phyloP scores from a whole-genome alignment of 2,888 invertebrate species.

The Cephus pygmeus region DNA sequence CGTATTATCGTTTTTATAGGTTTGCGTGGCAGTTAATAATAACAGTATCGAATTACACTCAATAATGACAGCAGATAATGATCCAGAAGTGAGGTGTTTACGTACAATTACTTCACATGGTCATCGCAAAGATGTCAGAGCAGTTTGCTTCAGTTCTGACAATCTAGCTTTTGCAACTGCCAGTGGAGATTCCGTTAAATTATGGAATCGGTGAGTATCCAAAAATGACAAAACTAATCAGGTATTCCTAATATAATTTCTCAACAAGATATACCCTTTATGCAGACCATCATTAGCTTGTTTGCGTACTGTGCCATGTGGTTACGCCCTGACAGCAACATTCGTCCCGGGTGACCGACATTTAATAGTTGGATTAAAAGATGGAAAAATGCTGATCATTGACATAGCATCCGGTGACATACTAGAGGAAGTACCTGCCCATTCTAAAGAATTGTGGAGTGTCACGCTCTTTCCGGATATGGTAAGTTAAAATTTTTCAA shows the following conservation, averaged over 20 bases:
- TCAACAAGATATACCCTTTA: constrained; percentile 37
- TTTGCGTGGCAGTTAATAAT: constrained; percentile 75
- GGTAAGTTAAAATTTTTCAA: constrained; percentile 31
- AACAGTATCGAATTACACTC: constrained; percentile 82
- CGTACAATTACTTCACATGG: constrained; percentile 80
- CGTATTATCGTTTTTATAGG: constrained; percentile 41
- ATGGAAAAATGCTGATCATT: constrained; percentile 83
- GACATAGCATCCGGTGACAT: constrained; percentile 86
- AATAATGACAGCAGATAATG: constrained; percentile 68
- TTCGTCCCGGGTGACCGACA: constrained; percentile 94
- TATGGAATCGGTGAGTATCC: constrained; percentile 87
- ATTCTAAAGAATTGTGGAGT: constrained; percentile 82
- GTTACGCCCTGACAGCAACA: constrained; percentile 77
- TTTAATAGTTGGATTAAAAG: constrained; percentile 87
- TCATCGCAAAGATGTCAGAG: constrained; percentile 90
- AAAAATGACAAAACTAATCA: not conserved
- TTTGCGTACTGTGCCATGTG: constrained; percentile 73
- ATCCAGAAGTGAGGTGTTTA: constrained; percentile 71
- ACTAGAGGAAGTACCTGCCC: constrained; percentile 86
- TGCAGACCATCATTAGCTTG: constrained; percentile 71
- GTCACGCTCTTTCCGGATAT: constrained; percentile 83
- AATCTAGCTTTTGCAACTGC: constrained; percentile 88
- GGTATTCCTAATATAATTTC: constrained; percentile 7
- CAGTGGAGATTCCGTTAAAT: constrained; percentile 87
- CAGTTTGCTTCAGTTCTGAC: constrained; percentile 91